Evolutionary conservation across 2,888 invertebrate species (phyloP), one percentile per base, ranked within the genome.

Genomic region (Perizoma affinitatum): DNA sequence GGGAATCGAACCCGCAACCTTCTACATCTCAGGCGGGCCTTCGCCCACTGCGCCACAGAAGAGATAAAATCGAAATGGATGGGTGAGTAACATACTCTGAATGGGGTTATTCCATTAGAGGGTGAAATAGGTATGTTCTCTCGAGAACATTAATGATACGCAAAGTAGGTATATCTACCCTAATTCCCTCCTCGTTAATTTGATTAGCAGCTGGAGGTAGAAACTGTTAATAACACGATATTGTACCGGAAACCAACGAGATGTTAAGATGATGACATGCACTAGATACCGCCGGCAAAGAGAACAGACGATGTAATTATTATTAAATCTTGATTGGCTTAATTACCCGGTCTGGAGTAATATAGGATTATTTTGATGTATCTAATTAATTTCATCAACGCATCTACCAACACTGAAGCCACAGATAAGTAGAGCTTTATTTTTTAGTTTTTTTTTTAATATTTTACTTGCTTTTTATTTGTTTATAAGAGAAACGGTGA

Each of bases 301-400:
- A 34, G 54, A 49, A 54, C 36, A 45, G 51, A 49, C 54, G 40
- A 22, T 51, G 42, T 53, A 59, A 59, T 59, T 59, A 22, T 22
- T 22, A 22, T 22, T 22, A 48, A 40, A 49, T 49, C 40, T 11
- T 33, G 58, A 44, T 53, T 48, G 40, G 41, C 35, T 49, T 59
- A 54, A 59, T 59, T 63, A 54, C 53, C 52, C 45, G 49, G 52
- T 47, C 45, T 46, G 48, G 58, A 65, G 61, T 54, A 56, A 53
- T 46, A n/a, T 55, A 57, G 62, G 67, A 62, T 65, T 66, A 68
- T 65, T 50, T 40, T n/a, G 35, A 11, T 45, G 45, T 51, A 42
- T 33, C 8, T n/a, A 34, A 4, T 22, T 42, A 49, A 49, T 44
- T 38, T 10, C 33, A 8, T 9, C 22, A 34, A 9, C 34, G 38